phyloP scores from a whole-genome alignment of 2,888 invertebrate species.

The Caenorhabditis doughertyi region DNA sequence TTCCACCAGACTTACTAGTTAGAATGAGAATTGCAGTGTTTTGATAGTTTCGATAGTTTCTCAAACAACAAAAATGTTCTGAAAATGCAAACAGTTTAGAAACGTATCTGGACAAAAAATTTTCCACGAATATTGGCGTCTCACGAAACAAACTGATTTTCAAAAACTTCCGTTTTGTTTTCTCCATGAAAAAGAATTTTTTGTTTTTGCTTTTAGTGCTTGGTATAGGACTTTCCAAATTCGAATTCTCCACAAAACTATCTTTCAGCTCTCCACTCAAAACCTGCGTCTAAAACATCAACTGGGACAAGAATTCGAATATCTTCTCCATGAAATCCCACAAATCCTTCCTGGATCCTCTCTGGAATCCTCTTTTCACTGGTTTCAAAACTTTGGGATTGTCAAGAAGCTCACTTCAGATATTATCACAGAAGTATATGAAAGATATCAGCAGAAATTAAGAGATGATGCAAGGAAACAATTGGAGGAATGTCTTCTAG shows the following conservation, averaged over 20 bases:
- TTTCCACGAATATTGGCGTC: too few species aligned
- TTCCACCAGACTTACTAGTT: too few species aligned
- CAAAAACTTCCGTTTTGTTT: not conserved
- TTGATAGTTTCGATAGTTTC: too few species aligned
- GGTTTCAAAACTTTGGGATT: conserved; percentile 58
- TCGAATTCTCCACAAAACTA: too few species aligned
- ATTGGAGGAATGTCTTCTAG: conserved; percentile 24
- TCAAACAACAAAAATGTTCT: too few species aligned
- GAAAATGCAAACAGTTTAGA: too few species aligned
- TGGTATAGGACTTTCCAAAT: too few species aligned
- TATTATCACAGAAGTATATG: conserved; percentile 70
- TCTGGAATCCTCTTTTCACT: conserved; percentile 60
- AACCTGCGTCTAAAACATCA: conserved; percentile 40
- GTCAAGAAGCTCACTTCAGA: conserved; percentile 69
- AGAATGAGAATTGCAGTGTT: too few species aligned
- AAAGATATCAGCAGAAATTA: conserved; percentile 66
- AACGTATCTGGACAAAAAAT: too few species aligned
- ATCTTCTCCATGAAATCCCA: conserved; percentile 60
- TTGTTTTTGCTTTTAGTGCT: not conserved
- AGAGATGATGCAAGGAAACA: conserved; percentile 16
- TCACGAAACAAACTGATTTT: too few species aligned
- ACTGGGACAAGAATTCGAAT: conserved; percentile 68
- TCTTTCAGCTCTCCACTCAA: conserved; percentile 22
- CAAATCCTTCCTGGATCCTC: conserved; percentile 70
- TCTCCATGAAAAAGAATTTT: not conserved